phyloP scores from a whole-genome alignment of 1,140 invertebrate genomes.

The Pseudachorutes palmiensis region DNA sequence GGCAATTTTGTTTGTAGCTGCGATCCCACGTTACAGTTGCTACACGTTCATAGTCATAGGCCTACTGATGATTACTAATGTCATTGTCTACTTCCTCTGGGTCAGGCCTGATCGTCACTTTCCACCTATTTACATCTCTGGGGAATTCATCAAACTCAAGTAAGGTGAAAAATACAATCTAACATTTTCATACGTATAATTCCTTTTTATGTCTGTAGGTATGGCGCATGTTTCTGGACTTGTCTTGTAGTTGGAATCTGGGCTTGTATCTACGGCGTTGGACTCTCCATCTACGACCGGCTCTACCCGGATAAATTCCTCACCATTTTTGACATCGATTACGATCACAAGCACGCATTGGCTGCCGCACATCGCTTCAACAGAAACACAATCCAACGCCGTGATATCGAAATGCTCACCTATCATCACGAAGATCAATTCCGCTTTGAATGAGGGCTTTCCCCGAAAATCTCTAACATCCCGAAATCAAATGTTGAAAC shows the following conservation, averaged over 20 bases:
- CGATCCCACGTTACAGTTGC: slow-evolving; percentile 31
- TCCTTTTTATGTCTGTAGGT: slow-evolving; percentile 26
- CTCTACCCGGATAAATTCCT: slow-evolving; percentile 34
- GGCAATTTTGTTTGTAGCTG: slow-evolving; percentile 26
- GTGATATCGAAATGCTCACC: neutral
- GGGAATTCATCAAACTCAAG: slow-evolving; percentile 28
- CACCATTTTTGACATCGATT: slow-evolving; percentile 37
- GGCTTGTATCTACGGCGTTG: slow-evolving; percentile 32
- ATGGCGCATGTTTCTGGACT: slow-evolving; percentile 34
- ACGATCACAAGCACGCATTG: slow-evolving; percentile 33
- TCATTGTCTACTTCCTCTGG: slow-evolving; percentile 36
- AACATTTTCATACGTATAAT: neutral
- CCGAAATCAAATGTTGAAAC: too few relatives aligned
- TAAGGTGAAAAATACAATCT: slow-evolving; percentile 13
- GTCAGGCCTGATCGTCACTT: slow-evolving; percentile 16
- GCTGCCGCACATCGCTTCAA: slow-evolving; percentile 28
- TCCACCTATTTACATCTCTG: slow-evolving; percentile 35
- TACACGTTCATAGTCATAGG: slow-evolving; percentile 35
- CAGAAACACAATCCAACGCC: neutral
- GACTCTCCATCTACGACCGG: slow-evolving; percentile 28
- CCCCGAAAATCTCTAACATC: neutral
- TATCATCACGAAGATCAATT: slow-evolving; percentile 6
- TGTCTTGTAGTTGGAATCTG: slow-evolving; percentile 28
- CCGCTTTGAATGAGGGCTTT: neutral
- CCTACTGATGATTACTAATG: slow-evolving; percentile 23